Percentiles rank a stretch among this genome's conserved stretches.
phyloP scores from a whole-genome alignment of 1,140 invertebrate species.

The Venturia canescens region DNA sequence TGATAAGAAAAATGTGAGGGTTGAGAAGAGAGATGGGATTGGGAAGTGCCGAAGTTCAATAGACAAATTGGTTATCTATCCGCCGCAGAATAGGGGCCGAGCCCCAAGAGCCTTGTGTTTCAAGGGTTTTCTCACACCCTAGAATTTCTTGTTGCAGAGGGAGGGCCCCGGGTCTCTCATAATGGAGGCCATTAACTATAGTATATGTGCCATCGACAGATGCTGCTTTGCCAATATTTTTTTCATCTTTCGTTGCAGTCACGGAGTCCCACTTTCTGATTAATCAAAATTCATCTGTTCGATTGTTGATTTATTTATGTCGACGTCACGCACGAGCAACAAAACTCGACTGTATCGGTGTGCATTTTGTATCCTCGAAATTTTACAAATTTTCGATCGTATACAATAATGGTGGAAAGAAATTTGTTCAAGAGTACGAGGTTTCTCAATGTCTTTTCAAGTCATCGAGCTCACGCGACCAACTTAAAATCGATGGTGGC shows the following conservation, averaged over 20 bases:
- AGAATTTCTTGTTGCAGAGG: neutral
- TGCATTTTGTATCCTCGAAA: too few species aligned
- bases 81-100: slow-evolving; percentile 53
- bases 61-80: slow-evolving; percentile 70
- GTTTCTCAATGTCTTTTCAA: too few species aligned
- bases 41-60: slow-evolving; percentile 59
- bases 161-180: slow-evolving; percentile 52
- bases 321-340: too few species aligned
- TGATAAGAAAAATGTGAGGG: slow-evolving; percentile 44
- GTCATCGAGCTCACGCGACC: too few species aligned
- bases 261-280: slow-evolving; percentile 5
- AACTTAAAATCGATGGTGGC: too few species aligned
- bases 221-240: slow-evolving; percentile 65
- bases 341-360: too few species aligned
- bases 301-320: too few species aligned
- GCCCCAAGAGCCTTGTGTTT: neutral
- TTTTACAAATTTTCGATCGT: too few species aligned
- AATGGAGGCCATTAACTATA: slow-evolving; percentile 69
- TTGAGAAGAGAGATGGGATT: slow-evolving; percentile 26
- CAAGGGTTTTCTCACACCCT: neutral
- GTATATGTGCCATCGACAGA: slow-evolving; percentile 62
- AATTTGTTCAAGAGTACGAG: too few species aligned
- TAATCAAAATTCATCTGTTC: neutral
- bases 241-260: slow-evolving; percentile 58
- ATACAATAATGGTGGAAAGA: too few species aligned